Conservation (phyloP, 2,113 vertebrate genomes). For the Oryzias melastigma region DNA sequence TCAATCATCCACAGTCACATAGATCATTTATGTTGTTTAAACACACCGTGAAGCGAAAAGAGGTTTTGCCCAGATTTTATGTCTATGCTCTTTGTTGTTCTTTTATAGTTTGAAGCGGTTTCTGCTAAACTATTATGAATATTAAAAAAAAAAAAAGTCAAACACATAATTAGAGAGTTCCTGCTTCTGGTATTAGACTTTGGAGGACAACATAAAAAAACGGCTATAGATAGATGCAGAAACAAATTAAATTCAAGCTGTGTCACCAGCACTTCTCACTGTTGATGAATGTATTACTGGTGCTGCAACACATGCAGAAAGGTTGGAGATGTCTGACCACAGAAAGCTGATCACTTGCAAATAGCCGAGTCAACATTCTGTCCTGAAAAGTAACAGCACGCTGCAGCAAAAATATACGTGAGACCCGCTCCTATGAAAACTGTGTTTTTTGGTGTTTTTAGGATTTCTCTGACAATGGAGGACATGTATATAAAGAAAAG, state of each 20-base stretch:
- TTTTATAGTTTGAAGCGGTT: too few species aligned
- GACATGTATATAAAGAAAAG: too few species aligned
- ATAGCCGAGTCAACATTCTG: background rate
- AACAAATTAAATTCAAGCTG: background rate
- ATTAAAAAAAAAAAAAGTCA: too few species aligned
- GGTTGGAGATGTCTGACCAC: background rate
- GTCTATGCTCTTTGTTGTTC: conserved; percentile 6
- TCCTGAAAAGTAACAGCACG: background rate
- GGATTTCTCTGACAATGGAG: too few species aligned
- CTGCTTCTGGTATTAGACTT: background rate
- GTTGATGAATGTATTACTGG: background rate
- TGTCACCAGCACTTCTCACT: background rate
- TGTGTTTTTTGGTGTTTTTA: too few species aligned
- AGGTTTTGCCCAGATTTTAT: too few species aligned
- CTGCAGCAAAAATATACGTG: too few species aligned
- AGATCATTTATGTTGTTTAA: conserved; percentile 53
- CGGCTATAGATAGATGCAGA: background rate
- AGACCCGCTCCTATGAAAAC: too few species aligned
- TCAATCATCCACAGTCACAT: conserved; percentile 63
- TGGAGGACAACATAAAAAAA: background rate
- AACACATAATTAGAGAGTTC: background rate
- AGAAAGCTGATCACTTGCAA: background rate
- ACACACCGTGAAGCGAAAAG: conserved; percentile 27
- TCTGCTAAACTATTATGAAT: too few species aligned
- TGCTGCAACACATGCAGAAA: background rate